A percentile compares a stretch with the other conserved stretches of the same genome.
phyloP scores from a whole-genome alignment of 2,797 vertebrate genomes.

The Xyrichtys novacula region DNA sequence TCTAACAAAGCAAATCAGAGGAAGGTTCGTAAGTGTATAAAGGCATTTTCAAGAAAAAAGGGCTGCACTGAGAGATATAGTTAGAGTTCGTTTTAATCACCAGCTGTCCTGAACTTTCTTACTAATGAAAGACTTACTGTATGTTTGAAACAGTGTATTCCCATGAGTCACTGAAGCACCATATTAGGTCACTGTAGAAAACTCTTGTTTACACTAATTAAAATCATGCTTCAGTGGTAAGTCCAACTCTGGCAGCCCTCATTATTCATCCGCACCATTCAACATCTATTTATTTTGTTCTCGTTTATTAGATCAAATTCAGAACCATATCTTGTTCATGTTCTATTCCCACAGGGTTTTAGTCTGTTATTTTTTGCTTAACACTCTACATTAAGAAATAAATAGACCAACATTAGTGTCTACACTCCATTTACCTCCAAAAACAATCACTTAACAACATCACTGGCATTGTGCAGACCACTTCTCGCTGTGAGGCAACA shows the following conservation, averaged over 20 bases:
- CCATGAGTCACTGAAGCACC: slow-evolving; percentile 8
- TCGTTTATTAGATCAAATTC: slow-evolving; percentile 32
- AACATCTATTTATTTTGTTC: slow-evolving; percentile 56
- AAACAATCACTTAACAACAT: slow-evolving; percentile 7
- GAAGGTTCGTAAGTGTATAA: background rate
- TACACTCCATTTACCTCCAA: slow-evolving; percentile 22
- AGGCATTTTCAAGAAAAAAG: slow-evolving; percentile 1
- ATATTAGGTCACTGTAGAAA: slow-evolving; percentile 41
- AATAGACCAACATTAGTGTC: slow-evolving; percentile 2
- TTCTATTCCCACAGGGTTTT: slow-evolving; percentile 17
- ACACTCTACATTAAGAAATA: slow-evolving; percentile 13
- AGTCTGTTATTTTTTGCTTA: slow-evolving; percentile 17
- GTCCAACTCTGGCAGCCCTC: slow-evolving; percentile 43
- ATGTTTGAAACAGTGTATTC: slow-evolving; percentile 29
- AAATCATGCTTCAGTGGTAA: slow-evolving; percentile 40
- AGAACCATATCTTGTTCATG: slow-evolving; percentile 38
- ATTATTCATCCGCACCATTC: slow-evolving; percentile 49
- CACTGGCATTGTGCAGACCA: background rate
- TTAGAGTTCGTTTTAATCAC: slow-evolving; percentile 27
- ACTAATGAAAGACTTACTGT: slow-evolving; percentile 29
- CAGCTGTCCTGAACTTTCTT: slow-evolving; percentile 11
- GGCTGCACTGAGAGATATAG: background rate
- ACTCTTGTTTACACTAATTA: slow-evolving; percentile 25
- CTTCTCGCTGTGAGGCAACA: background rate
- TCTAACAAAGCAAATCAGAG: background rate